A percentile compares a stretch with the other conserved stretches of the same genome.
These are phyloP conservation scores for Drosophila acutilabella DNA, from an alignment of 2,888 invertebrate genomes.

Conservation along the genomic window DNA sequence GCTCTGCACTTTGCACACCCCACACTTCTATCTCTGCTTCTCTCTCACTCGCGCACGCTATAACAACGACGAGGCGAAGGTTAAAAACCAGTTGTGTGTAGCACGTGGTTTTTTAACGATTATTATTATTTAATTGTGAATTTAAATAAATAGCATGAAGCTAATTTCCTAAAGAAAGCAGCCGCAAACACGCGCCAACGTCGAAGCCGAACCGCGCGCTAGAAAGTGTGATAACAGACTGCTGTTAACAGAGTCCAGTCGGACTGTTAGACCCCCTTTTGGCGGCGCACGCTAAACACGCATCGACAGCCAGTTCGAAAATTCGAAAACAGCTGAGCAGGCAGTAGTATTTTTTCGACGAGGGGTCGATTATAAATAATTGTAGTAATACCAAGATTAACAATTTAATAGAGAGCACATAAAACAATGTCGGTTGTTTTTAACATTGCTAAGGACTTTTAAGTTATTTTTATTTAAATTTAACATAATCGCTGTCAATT, in stretches of 20 bases:
- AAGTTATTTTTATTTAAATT: not conserved
- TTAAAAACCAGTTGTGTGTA: constrained; percentile 15
- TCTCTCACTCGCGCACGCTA: constrained; percentile 6
- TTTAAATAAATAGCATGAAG: constrained; percentile 36
- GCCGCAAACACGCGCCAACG: constrained; percentile 49
- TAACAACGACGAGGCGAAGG: constrained; percentile 27
- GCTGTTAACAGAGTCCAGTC: constrained; percentile 38
- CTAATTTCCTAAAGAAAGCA: constrained; percentile 49
- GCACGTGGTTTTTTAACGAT: constrained; percentile 21
- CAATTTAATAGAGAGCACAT: too few species aligned
- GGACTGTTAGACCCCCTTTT: constrained; percentile 26
- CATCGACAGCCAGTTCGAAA: constrained; percentile 36
- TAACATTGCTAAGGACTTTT: too few species aligned
- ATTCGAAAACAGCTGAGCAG: constrained; percentile 28
- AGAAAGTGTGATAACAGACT: constrained; percentile 51
- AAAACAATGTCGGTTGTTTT: too few species aligned
- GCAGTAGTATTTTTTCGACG: too few species aligned
- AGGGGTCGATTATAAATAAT: too few species aligned
- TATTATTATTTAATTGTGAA: constrained; percentile 33
- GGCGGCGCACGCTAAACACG: constrained; percentile 50
- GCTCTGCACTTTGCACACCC: constrained; percentile 27
- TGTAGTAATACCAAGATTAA: too few species aligned
- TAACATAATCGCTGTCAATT: not conserved
- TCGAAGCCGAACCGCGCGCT: constrained; percentile 55
- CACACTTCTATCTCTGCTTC: not conserved